Conservation (phyloP, 2,113 vertebrate genomes). For the Phylloscopus trochilus region DNA sequence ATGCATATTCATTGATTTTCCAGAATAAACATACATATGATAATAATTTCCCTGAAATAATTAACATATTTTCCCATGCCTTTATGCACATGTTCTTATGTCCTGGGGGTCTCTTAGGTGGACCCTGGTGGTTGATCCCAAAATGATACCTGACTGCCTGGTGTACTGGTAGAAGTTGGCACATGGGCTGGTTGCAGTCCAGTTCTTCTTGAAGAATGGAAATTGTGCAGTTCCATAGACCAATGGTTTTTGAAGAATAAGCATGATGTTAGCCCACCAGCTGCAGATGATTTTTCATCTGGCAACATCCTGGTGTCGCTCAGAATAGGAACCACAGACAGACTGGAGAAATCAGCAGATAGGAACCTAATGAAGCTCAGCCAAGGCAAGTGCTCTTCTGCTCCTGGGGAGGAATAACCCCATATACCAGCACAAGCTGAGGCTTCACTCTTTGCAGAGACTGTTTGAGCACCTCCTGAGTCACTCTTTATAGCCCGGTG, state of each 20-base stretch:
- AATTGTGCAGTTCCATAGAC: background rate
- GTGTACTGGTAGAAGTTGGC: background rate
- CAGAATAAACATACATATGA: background rate
- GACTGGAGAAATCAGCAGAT: background rate
- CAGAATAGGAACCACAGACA: background rate
- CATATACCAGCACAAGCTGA: background rate
- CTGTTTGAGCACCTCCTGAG: background rate
- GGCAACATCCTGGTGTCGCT: background rate
- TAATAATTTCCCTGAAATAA: background rate
- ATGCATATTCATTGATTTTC: background rate
- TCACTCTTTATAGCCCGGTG: background rate
- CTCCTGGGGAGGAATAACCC: background rate
- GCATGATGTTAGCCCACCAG: background rate
- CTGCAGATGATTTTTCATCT: background rate
- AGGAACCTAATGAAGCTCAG: background rate
- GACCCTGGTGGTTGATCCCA: background rate
- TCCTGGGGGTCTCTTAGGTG: background rate
- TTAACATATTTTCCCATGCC: background rate
- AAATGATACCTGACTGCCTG: background rate
- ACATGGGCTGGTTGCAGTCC: background rate
- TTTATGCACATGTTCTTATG: background rate
- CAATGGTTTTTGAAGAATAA: background rate
- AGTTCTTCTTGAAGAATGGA: background rate
- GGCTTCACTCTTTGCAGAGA: background rate
- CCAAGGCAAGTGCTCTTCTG: background rate